Conservation (phyloP, 2,113 vertebrate genomes). For the Triplophysa dalaica region DNA sequence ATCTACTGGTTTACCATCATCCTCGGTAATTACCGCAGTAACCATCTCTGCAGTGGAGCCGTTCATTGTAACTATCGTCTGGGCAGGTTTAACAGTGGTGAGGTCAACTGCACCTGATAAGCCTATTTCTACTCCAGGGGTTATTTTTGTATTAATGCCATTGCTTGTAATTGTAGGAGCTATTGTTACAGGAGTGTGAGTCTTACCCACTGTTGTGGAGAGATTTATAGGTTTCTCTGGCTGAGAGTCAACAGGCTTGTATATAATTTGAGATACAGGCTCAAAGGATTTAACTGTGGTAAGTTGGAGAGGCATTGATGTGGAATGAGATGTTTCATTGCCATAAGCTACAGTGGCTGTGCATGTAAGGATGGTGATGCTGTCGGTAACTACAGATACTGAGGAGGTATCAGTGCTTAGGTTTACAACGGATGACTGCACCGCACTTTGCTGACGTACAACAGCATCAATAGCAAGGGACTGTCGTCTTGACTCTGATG, state of each 20-base stretch:
- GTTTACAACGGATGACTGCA: constrained; percentile 91
- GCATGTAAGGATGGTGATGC: constrained; percentile 80
- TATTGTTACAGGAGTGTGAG: constrained; percentile 77
- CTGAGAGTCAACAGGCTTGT: constrained; percentile 75
- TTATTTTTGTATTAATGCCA: constrained; percentile 75
- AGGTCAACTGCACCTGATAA: constrained; percentile 89
- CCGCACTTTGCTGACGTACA: constrained; percentile 82
- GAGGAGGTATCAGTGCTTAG: constrained; percentile 83
- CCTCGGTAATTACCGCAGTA: constrained; percentile 86
- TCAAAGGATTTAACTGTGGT: constrained; percentile 86
- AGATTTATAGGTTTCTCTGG: constrained; percentile 92
- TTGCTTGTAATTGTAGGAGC: constrained; percentile 77
- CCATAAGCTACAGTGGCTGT: constrained; percentile 75
- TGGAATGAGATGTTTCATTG: constrained; percentile 67
- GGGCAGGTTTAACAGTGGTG: constrained; percentile 88
- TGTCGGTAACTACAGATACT: constrained; percentile 76
- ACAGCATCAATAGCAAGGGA: constrained; percentile 70
- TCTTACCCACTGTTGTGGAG: constrained; percentile 74
- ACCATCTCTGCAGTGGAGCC: constrained; percentile 76
- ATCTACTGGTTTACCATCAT: constrained; percentile 94
- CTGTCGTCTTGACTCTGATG: constrained; percentile 79
- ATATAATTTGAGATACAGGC: constrained; percentile 76
- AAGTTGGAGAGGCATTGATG: constrained; percentile 83
- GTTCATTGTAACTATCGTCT: constrained; percentile 86
- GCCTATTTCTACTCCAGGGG: constrained; percentile 63